Base-by-base conservation (phyloP, 1,140 invertebrate genomes). In the Physella acuta region DNA sequence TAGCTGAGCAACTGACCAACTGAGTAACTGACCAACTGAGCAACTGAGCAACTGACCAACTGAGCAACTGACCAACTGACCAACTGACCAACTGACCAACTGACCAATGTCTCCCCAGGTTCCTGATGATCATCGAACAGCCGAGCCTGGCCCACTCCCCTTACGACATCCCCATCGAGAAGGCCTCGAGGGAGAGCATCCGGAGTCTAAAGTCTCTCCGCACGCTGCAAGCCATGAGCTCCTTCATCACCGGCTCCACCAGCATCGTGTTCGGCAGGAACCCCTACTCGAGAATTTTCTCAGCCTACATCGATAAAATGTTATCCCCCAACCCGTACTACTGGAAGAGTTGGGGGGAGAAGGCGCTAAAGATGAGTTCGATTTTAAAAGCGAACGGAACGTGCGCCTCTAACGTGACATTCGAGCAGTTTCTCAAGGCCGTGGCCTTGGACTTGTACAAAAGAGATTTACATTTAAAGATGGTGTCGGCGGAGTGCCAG, bases 401-500 rank as follows among this genome's bases (percentile, higher is more conserved):
- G 4, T 58, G 65, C 36, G 34, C 65, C 37, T 39, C 55, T 0
- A n/a, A 58, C 36, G 55, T 68, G 17, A 44, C 65, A 0, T 68
- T 68, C 51, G 17, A 20, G 1, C 64, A 71, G 49, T 71, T 71
- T 44, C 34, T 71, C 11, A 33, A 44, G 1, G 24, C 44, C 30
- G 59, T 68, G n/a, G 36, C 30, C 34, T 30, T 26, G 0, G 31
- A 28, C 20, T 49, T 71, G 30, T 24, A 58, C n/a, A 36, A 49
- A 31, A 3, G 24, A 17, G 78, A 82, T 61, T 74, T 71, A 0
- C 78, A 82, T 62, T 78, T 80, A 72, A 73, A 75, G 2, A 77
- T 78, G 0, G 76, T 72, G 33, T 81, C 76, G 60, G 76, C 79
- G 16, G 75, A 77, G 56, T 82, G 81, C 70, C 68, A 75, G 5